Base-by-base conservation (phyloP, 2,888 invertebrate genomes). In the Trimorus sp. region DNA sequence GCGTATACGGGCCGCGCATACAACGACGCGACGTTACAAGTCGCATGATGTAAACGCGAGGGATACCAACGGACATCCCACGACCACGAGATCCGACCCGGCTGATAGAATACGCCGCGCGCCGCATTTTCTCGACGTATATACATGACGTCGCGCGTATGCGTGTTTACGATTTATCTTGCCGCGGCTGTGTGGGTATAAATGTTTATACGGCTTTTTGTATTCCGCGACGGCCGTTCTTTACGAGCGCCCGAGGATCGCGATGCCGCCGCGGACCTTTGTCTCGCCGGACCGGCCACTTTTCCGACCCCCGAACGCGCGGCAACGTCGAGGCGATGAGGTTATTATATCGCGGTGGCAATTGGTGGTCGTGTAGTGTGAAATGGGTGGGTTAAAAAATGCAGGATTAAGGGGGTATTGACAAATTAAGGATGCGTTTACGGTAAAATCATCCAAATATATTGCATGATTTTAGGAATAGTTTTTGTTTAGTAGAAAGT, bases 41-140 rank as follows among this genome's bases (percentile, higher is more conserved):
- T 70, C 82, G 82, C 66, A 82, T 74, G 74, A 73, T 82, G 82
- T 82, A 82, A 82, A 82, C 70, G 77, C 74, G 82, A 75, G 65
- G 78, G 65, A 71, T 82, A 78, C 80, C 63, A 69, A 48, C 75
- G 70, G 75, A 79, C 82, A 63, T 79, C 82, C 82, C 75, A 79
- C 75, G 79, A 71, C 66, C 82, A 62, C 70, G 75, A 75, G 79
- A 79, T 79, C 76, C 78, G 75, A 82, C 71, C 78, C 66, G 70
- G 54, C 82, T 73, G 78, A 82, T 82, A 82, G 78, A 82, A 74
- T 78, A 51, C 73, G 75, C 56, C 9, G 9, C 60, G 66, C 63
- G 68, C 38, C 26, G 69, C 66, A 58, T 69, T 71, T 69, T 71
- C 70, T 70, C 75, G 70, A 62, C 65, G 60, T 71, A 71, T 70